These are phyloP conservation scores for Lepidothrix coronata DNA, from an alignment of 2,113 vertebrate species.

Conservation along the genomic window DNA sequence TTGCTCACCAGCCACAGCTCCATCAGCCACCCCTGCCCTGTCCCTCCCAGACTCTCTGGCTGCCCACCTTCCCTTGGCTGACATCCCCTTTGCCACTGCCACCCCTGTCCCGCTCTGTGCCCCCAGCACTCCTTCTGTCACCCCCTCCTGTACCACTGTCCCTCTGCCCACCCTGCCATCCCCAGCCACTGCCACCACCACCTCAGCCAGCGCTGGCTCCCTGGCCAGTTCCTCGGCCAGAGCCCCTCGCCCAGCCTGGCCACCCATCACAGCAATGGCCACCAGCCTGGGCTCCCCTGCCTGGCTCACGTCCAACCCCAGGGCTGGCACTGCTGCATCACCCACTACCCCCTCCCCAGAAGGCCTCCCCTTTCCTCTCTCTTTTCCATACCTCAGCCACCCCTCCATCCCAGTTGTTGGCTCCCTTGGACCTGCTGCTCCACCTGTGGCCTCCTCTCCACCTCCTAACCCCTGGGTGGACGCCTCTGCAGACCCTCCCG, in stretches of 20 bases:
- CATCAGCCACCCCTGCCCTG: no score
- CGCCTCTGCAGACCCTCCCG: background rate
- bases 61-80: background rate
- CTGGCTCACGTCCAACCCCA: accelerated
- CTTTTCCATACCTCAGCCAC: accelerated
- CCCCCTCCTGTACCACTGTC: background rate
- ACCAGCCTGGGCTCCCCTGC: background rate
- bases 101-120: accelerated
- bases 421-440: background rate
- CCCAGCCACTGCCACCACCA: background rate
- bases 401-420: background rate
- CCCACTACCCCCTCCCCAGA: accelerated
- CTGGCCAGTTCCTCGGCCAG: background rate
- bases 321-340: accelerated
- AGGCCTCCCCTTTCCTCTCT: background rate
- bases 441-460: background rate
- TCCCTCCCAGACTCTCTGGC: accelerated
- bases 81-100: background rate
- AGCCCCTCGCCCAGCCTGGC: background rate
- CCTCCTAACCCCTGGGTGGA: no score
- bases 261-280: background rate
- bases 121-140: background rate
- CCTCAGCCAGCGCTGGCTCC: no score
- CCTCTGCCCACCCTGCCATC: accelerated
- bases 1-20: accelerated